Percentiles rank a stretch among this genome's conserved stretches.
phyloP scores from a whole-genome alignment of 1,140 invertebrate genomes.

The Brachionus rubens region DNA sequence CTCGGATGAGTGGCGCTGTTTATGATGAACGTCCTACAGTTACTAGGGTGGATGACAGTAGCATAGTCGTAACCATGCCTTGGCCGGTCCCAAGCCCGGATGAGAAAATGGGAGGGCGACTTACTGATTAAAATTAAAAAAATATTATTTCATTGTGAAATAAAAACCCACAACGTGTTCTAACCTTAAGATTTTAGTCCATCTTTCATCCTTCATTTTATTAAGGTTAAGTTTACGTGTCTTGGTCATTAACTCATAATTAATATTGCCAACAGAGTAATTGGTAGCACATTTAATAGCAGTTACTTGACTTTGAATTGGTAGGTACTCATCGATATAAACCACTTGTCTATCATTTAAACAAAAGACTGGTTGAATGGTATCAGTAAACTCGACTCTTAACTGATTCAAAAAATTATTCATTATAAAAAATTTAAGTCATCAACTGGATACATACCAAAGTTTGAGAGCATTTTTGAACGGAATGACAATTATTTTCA shows the following conservation, averaged over 20 bases:
- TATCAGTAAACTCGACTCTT: neutral
- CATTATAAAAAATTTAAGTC: too few species aligned
- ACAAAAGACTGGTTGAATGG: neutral
- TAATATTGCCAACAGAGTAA: neutral
- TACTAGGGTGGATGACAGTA: too few species aligned
- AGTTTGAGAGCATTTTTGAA: slow-evolving; percentile 20
- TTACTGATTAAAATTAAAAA: neutral
- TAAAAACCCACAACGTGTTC: too few species aligned
- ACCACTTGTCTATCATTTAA: slow-evolving; percentile 19
- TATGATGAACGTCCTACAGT: too few species aligned
- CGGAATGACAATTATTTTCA: slow-evolving; percentile 9
- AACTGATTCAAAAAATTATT: slow-evolving; percentile 6
- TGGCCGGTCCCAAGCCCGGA: too few species aligned
- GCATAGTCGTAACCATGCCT: too few species aligned
- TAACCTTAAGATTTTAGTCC: too few species aligned
- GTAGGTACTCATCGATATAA: neutral
- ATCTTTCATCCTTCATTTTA: too few species aligned
- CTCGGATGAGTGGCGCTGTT: too few species aligned
- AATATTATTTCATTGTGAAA: too few species aligned
- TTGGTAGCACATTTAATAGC: neutral
- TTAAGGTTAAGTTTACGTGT: neutral
- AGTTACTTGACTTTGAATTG: neutral
- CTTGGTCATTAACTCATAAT: slow-evolving; percentile 1
- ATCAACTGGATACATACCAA: neutral
- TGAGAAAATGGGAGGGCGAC: too few species aligned